A percentile compares a stretch with the other conserved stretches of the same genome.
Evolutionary conservation across 92 coral and sea anemone genomes (phyloP).

Genomic region (Zoanthus sansibaricus): DNA sequence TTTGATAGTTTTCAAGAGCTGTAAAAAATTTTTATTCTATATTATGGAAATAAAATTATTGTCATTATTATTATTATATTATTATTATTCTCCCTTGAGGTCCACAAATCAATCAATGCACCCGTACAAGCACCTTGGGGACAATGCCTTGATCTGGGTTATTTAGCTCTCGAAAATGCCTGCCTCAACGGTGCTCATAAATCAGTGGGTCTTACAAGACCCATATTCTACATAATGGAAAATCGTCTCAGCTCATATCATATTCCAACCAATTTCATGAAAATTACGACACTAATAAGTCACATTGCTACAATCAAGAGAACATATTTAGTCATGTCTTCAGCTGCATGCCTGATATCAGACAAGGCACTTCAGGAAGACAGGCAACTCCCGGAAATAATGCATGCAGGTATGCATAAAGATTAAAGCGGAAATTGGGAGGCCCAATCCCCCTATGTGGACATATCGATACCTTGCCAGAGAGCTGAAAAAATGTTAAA

Average conservation of each 20-base stretch:
- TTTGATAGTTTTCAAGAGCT: no score
- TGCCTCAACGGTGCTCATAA: slow-evolving; percentile 67
- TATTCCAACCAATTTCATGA: slow-evolving; percentile 14
- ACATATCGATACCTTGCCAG: slow-evolving; percentile 32
- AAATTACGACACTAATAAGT: neutral
- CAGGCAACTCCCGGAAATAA: slow-evolving; percentile 41
- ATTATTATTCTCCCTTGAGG: slow-evolving; percentile 38
- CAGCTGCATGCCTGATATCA: slow-evolving; percentile 23
- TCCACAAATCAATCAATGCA: slow-evolving; percentile 65
- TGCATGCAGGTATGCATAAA: slow-evolving; percentile 49
- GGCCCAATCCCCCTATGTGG: slow-evolving; percentile 54
- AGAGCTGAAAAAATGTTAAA: slow-evolving; percentile 34
- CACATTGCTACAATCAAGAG: neutral
- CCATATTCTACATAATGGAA: slow-evolving; percentile 61
- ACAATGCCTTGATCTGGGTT: slow-evolving; percentile 67
- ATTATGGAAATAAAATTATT: no score
- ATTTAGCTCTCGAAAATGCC: slow-evolving; percentile 61
- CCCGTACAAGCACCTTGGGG: slow-evolving; percentile 60
- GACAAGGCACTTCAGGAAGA: slow-evolving; percentile 28
- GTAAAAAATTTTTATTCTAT: no score
- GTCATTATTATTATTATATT: no score
- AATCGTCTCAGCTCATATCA: slow-evolving; percentile 56
- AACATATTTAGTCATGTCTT: neutral
- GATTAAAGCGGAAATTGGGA: slow-evolving; percentile 53
- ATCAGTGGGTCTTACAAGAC: slow-evolving; percentile 43